These are phyloP conservation scores for Chymomyza procnemis DNA, from an alignment of 2,888 invertebrate genomes.

Conservation along the genomic window DNA sequence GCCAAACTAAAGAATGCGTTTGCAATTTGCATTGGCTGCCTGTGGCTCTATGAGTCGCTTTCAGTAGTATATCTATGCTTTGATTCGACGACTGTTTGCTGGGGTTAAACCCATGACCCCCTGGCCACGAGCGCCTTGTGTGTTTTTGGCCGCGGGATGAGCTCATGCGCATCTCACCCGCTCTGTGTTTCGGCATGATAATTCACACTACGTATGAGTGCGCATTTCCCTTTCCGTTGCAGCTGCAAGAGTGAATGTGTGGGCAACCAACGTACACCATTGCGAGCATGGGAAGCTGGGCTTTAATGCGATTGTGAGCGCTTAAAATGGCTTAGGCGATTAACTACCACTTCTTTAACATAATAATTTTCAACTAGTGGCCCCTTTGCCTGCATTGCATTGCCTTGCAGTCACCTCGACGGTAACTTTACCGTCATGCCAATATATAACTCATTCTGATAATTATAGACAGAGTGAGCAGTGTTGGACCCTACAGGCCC, in stretches of 20 bases:
- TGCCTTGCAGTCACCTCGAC: not conserved
- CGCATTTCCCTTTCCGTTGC: slow-evolving; percentile 27
- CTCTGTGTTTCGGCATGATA: slow-evolving; percentile 25
- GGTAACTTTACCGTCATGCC: not conserved
- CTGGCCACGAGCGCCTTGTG: too few relatives aligned
- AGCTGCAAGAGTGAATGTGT: not conserved
- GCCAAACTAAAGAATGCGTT: slow-evolving; percentile 25
- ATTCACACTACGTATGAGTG: slow-evolving; percentile 27
- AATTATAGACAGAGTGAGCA: not conserved
- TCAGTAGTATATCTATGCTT: not conserved
- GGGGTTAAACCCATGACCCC: not conserved
- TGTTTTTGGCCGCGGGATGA: not conserved
- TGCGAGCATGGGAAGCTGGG: not conserved
- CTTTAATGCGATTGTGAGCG: slow-evolving; percentile 22
- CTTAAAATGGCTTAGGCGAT: slow-evolving; percentile 31
- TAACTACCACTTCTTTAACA: slow-evolving; percentile 27
- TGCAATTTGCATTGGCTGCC: slow-evolving; percentile 21
- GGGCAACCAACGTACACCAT: too few relatives aligned
- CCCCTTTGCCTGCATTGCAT: not conserved
- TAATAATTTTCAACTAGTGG: slow-evolving; percentile 19
- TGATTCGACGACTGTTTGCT: slow-evolving; percentile 8
- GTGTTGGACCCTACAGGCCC: too few relatives aligned
- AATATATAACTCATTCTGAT: not conserved
- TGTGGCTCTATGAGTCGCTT: slow-evolving; percentile 2
- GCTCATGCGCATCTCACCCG: not conserved